Conservation (phyloP, 1,140 invertebrate genomes). For the Leucophenga varia region DNA sequence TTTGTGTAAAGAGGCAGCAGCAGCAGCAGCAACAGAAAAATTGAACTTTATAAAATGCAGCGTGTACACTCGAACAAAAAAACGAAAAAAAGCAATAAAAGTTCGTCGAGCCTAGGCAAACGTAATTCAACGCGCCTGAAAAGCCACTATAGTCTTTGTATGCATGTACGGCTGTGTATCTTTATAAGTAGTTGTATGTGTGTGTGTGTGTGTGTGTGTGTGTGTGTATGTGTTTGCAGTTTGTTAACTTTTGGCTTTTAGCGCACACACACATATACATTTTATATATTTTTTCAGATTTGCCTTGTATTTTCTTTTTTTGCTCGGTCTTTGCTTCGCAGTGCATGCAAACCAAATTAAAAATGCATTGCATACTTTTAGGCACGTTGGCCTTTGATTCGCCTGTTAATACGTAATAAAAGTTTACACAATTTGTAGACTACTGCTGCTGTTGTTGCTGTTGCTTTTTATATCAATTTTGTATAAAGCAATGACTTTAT, state of each 20-base stretch:
- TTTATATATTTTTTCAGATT: too few relatives aligned
- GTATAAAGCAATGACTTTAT: background rate
- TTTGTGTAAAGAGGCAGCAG: background rate
- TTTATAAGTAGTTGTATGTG: too few relatives aligned
- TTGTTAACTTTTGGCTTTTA: background rate
- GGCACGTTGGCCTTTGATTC: background rate
- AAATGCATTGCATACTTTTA: slow-evolving; percentile 10
- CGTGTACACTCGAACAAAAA: too few relatives aligned
- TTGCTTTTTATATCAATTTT: background rate
- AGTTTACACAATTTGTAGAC: background rate
- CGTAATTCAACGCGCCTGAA: too few relatives aligned
- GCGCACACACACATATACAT: too few relatives aligned
- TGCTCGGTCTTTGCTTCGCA: background rate
- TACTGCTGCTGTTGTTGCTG: background rate
- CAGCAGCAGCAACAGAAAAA: background rate
- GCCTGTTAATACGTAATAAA: background rate
- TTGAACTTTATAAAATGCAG: too few relatives aligned
- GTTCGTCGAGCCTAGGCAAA: too few relatives aligned
- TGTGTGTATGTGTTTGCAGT: background rate
- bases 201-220: too few relatives aligned
- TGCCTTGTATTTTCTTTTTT: background rate
- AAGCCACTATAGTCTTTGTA: too few relatives aligned
- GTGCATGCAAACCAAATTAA: slow-evolving; percentile 6
- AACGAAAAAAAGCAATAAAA: too few relatives aligned
- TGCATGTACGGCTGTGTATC: too few relatives aligned